Percentiles rank a stretch among this genome's conserved stretches.
phyloP scores from a whole-genome alignment of 2,888 invertebrate genomes.

The Drymonia ruficornis region DNA sequence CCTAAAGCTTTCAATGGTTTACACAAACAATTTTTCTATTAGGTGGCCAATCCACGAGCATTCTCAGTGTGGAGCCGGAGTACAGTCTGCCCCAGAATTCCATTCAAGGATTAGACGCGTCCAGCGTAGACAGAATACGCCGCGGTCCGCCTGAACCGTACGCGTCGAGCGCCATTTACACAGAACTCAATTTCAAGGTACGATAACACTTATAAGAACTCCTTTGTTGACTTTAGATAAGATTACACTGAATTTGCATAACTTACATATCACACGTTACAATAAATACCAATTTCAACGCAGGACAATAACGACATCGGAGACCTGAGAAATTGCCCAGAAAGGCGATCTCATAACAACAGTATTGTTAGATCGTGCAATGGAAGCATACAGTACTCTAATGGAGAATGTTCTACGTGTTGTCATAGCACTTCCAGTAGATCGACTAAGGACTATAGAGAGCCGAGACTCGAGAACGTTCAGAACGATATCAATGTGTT shows the following conservation, averaged over 20 bases:
- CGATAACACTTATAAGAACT: conserved; percentile 68
- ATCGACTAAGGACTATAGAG: conserved; percentile 79
- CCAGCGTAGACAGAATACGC: conserved; percentile 75
- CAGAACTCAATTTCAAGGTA: conserved; percentile 83
- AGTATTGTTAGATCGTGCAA: conserved; percentile 81
- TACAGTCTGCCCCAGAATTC: conserved; percentile 80
- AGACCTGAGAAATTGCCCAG: conserved; percentile 74
- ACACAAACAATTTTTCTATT: conserved; percentile 31
- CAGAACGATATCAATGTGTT: conserved; percentile 75
- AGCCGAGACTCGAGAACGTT: conserved; percentile 68
- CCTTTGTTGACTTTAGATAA: conserved; percentile 63
- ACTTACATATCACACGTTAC: conserved; percentile 37
- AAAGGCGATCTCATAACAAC: conserved; percentile 80
- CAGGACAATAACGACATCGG: conserved; percentile 79
- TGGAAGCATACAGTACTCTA: conserved; percentile 79
- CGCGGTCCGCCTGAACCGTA: conserved; percentile 79
- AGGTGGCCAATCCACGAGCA: conserved; percentile 77
- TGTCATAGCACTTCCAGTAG: conserved; percentile 80
- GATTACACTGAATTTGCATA: conserved; percentile 67
- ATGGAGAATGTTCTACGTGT: conserved; percentile 80
- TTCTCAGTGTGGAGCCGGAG: conserved; percentile 77
- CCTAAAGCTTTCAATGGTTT: conserved; percentile 1
- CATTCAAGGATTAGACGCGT: conserved; percentile 74
- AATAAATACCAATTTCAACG: conserved; percentile 59
- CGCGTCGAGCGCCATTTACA: conserved; percentile 81